Conservation (phyloP, 2,888 invertebrate genomes). For the Melinaea marsaeus region DNA sequence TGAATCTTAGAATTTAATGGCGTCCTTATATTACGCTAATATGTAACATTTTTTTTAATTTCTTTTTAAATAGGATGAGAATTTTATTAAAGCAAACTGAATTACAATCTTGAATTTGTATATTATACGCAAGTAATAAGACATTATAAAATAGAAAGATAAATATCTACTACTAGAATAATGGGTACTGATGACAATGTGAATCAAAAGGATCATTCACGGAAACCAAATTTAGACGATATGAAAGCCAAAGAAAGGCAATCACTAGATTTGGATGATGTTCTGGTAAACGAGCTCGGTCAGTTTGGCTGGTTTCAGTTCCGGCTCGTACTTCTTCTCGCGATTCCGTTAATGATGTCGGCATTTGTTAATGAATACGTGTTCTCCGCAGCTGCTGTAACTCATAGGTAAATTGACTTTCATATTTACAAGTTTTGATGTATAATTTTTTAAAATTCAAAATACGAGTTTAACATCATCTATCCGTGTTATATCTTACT, state of each 20-base stretch:
- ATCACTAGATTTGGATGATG: constrained; percentile 56
- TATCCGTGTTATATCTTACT: neutral
- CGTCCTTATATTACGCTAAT: too few relatives aligned
- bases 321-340: constrained; percentile 73
- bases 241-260: constrained; percentile 10
- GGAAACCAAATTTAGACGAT: neutral
- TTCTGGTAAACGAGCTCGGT: constrained; percentile 69
- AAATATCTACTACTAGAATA: neutral
- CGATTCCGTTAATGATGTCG: constrained; percentile 79
- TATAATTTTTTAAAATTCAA: too few relatives aligned
- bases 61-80: too few relatives aligned
- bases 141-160: neutral
- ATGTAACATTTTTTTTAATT: too few relatives aligned
- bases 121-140: neutral
- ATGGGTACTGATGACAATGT: neutral
- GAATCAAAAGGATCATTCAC: neutral
- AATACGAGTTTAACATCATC: too few relatives aligned
- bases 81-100: too few relatives aligned
- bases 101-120: too few relatives aligned
- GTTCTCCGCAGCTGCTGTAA: constrained; percentile 82
- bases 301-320: constrained; percentile 81
- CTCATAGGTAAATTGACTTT: constrained; percentile 79
- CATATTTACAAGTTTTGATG: neutral
- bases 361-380: constrained; percentile 80
- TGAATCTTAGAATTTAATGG: too few relatives aligned